phyloP scores from a whole-genome alignment of 2,113 vertebrate species.

The Pipa parva region DNA sequence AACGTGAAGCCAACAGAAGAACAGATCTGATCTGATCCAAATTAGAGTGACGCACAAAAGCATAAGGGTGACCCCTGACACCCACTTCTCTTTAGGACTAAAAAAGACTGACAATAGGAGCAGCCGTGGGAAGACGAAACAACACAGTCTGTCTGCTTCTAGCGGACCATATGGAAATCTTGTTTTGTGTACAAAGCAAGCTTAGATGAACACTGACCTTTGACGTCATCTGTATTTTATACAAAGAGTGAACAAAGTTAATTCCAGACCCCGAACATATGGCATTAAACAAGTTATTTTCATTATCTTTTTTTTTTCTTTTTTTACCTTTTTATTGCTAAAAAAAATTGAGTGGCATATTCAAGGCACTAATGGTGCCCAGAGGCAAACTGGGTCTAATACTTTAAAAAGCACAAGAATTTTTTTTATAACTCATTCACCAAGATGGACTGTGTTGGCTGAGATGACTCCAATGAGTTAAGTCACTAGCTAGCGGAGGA shows the following conservation, averaged over 20 bases:
- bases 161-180: conserved; percentile 98
- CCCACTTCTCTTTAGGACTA: conserved; percentile 61
- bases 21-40: conserved; percentile 70
- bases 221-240: conserved; percentile 84
- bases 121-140: conserved; percentile 86
- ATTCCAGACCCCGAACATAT: conserved; percentile 94
- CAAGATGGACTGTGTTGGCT: too few species aligned
- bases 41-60: conserved; percentile 74
- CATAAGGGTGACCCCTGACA: conserved; percentile 61
- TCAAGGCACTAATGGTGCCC: too few species aligned
- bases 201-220: conserved; percentile 90
- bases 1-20: conserved; percentile 44
- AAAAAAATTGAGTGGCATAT: too few species aligned
- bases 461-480: too few species aligned
- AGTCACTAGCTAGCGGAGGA: too few species aligned
- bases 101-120: conserved; percentile 66
- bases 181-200: conserved; percentile 86
- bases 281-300: conserved; percentile 86
- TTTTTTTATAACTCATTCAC: too few species aligned
- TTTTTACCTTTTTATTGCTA: background rate
- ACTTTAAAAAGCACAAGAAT: too few species aligned
- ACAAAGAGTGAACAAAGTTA: conserved; percentile 81
- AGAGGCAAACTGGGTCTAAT: too few species aligned
- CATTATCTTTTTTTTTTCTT: conserved; percentile 38
- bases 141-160: conserved; percentile 82